Evolutionary conservation across 2,888 invertebrate genomes (phyloP).

Genomic region (Alsophila aescularia): DNA sequence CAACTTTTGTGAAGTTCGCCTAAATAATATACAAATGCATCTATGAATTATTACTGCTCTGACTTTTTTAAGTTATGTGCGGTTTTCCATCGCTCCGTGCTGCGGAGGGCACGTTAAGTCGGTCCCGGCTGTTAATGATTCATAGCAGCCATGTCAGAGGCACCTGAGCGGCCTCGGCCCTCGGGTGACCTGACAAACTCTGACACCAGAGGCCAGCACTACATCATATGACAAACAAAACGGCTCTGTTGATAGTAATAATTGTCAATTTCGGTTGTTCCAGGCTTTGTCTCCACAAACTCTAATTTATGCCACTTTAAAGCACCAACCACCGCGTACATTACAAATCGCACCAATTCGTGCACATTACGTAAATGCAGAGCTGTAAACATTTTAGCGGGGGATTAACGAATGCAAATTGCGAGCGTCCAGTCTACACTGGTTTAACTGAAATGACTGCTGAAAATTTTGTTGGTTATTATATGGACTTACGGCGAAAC

Average conservation of each 20-base stretch:
- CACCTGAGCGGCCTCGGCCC: no score
- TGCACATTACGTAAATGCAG: conserved; percentile 38
- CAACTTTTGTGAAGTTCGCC: no score
- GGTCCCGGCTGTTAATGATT: no score
- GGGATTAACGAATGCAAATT: conserved; percentile 57
- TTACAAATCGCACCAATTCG: conserved; percentile 27
- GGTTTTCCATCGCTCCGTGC: no score
- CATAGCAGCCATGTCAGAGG: no score
- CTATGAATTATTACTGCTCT: no score
- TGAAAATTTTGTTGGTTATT: conserved; percentile 40
- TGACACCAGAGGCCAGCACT: no score
- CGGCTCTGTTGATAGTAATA: neutral
- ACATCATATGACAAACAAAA: no score
- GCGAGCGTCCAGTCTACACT: conserved; percentile 32
- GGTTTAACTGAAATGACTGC: conserved; percentile 48
- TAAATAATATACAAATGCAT: no score
- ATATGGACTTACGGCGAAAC: neutral
- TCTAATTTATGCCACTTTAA: conserved; percentile 9
- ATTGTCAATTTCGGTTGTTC: conserved; percentile 11
- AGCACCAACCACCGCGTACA: neutral
- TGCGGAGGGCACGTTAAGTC: no score
- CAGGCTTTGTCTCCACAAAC: neutral
- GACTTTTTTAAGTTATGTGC: no score
- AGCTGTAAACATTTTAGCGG: conserved; percentile 44
- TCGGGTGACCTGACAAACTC: no score